These are phyloP conservation scores for Meloe dianella DNA, from an alignment of 2,888 invertebrate genomes.

Conservation along the genomic window DNA sequence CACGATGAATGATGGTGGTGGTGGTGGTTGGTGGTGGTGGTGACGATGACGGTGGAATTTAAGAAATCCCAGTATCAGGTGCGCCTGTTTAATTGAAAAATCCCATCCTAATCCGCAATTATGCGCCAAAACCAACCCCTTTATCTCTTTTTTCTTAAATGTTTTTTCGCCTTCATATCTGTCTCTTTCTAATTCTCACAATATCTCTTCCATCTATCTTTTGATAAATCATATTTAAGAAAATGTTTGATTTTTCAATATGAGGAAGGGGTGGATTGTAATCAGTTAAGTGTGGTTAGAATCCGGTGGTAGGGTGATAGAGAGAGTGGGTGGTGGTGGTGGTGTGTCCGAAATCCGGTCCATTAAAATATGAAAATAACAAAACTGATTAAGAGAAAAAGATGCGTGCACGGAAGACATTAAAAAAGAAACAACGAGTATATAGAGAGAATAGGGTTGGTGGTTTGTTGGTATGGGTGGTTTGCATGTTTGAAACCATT, in stretches of 20 bases:
- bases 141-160: conserved; percentile 6
- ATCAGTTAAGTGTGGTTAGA: conserved; percentile 21
- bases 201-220: neutral
- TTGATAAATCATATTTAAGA: too few species aligned
- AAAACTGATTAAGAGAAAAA: conserved; percentile 54
- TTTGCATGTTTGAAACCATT: conserved; percentile 52
- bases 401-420: conserved; percentile 58
- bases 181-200: neutral
- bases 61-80: conserved; percentile 49
- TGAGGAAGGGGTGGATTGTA: neutral
- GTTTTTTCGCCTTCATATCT: neutral
- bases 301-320: neutral
- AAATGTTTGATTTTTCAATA: neutral
- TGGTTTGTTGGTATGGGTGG: neutral
- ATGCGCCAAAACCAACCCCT: conserved; percentile 26
- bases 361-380: conserved; percentile 27
- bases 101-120: conserved; percentile 53
- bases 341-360: conserved; percentile 14
- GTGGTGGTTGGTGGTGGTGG: neutral
- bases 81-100: conserved; percentile 51
- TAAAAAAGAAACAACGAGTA: conserved; percentile 49
- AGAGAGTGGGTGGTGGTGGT: neutral
- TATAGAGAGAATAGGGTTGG: neutral
- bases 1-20: neutral
- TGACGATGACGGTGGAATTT: conserved; percentile 13